A percentile compares a stretch with the other conserved stretches of the same genome.
phyloP scores from a whole-genome alignment of 30 jellyfish, hydroid and myxozoan species.

The Cassiopea andromeda region DNA sequence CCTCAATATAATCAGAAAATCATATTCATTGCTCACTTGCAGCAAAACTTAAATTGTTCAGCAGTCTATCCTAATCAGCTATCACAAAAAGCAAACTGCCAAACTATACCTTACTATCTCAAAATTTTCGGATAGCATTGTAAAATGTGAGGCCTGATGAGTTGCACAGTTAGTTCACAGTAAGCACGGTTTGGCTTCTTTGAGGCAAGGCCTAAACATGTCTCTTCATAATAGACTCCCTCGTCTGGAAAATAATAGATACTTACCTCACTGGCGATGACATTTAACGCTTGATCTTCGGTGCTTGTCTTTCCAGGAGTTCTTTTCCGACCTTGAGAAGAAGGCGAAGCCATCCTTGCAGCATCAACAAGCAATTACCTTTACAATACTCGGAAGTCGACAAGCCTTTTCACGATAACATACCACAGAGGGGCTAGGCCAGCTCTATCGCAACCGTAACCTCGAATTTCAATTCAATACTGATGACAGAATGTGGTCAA shows the following conservation, averaged over 20 bases:
- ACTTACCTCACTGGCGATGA: slow-evolving; percentile 95
- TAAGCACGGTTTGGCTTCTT: neutral
- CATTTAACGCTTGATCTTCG: slow-evolving; percentile 94
- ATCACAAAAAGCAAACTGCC: neutral
- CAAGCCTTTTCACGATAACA: slow-evolving; percentile 69
- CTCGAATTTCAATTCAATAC: neutral
- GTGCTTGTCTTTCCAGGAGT: slow-evolving; percentile 78
- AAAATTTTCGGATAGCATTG: neutral
- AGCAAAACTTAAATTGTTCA: neutral
- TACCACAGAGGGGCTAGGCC: slow-evolving; percentile 69
- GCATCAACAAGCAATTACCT: neutral
- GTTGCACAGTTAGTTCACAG: slow-evolving; percentile 7
- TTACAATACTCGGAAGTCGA: slow-evolving; percentile 70
- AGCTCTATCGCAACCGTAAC: neutral
- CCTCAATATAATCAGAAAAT: neutral
- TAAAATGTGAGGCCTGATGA: neutral
- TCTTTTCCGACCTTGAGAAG: slow-evolving; percentile 96
- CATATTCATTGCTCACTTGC: neutral
- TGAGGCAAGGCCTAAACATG: slow-evolving; percentile 2
- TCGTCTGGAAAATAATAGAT: neutral
- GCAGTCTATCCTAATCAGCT: neutral
- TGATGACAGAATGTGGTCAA: neutral
- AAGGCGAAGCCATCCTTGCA: slow-evolving; percentile 76
- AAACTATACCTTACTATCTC: neutral
- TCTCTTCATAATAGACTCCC: neutral